Evolutionary conservation across 1,140 invertebrate genomes (phyloP).

Genomic region (Sitobion miscanthi): DNA sequence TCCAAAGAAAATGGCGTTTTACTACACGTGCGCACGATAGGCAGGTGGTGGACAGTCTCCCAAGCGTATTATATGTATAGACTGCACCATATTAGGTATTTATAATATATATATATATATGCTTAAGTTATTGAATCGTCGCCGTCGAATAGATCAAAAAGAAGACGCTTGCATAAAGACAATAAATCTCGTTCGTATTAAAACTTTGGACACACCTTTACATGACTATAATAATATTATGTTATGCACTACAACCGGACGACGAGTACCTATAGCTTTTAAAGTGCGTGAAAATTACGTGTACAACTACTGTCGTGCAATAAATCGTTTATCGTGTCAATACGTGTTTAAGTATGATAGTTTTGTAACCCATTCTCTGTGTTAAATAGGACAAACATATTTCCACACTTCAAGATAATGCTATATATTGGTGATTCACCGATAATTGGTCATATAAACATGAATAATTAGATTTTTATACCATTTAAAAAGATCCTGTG

Average conservation of each 20-base stretch:
- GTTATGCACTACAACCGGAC: too few relatives aligned
- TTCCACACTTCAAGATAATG: too few relatives aligned
- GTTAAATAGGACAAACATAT: background rate
- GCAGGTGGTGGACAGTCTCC: background rate
- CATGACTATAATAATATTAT: background rate
- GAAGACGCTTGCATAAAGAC: background rate
- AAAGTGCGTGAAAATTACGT: background rate
- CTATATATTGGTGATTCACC: too few relatives aligned
- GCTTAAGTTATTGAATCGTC: background rate
- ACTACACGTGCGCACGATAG: background rate
- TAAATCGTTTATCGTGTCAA: too few relatives aligned
- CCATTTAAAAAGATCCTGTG: too few relatives aligned
- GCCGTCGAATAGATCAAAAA: background rate
- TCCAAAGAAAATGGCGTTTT: conserved; percentile 28
- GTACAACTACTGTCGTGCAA: background rate
- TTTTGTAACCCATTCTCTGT: background rate
- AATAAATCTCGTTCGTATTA: background rate
- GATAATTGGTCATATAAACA: too few relatives aligned
- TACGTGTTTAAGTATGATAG: too few relatives aligned
- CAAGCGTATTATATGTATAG: background rate
- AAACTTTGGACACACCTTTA: background rate
- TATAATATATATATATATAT: background rate
- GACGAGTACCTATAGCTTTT: background rate
- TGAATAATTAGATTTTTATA: too few relatives aligned
- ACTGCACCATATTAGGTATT: background rate